Base-by-base conservation (phyloP, 2,797 vertebrate genomes). In the Potorous gilbertii region DNA sequence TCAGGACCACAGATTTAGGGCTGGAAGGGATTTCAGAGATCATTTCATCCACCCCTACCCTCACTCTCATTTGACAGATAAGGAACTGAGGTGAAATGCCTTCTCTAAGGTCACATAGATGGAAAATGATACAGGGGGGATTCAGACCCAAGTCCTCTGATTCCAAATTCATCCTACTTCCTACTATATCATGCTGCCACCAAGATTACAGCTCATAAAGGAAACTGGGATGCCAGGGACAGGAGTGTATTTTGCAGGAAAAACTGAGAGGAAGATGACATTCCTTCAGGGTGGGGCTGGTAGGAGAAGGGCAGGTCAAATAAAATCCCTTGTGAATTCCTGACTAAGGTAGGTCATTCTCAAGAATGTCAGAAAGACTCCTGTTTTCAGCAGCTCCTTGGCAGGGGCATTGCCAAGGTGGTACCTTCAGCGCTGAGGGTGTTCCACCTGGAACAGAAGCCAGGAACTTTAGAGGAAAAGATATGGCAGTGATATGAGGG, bases 291-390 rank as follows among this genome's bases (percentile, higher is more conserved):
- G 74, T 46, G 74, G 74, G 74, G 9, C 8, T 50, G 66, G 40
- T 27, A 87, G 74, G 50, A 93, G 27, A 93, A 94, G 93, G 91
- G 90, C 52, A 62, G 93, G 54, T 93, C 81, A 94, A 95, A 81
- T 55, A 94, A 95, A 93, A 95, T 94, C 46, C 4, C 21, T 94
- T 92, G 91, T 55, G 50, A 93, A 96, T 95, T 97, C 91, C 92
- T 96, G 56, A 97, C 66, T 94, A 54, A 91, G 81, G 59, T 55
- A 94, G 93, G 57, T 95, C 92, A 94, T 94, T 66, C 90, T 93
- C 57, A 96, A 57, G 94, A 95, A 94, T 94, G 55, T 5, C 91
- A 90, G 94, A 94, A 94, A n/a, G 66, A 92, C 34, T n/a, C 54
- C 27, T 31, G 11, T 31, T n/a, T 54, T 90, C 34, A 56, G 28